phyloP scores from a whole-genome alignment of 2,888 invertebrate species.

The Sabatieria punctata region DNA sequence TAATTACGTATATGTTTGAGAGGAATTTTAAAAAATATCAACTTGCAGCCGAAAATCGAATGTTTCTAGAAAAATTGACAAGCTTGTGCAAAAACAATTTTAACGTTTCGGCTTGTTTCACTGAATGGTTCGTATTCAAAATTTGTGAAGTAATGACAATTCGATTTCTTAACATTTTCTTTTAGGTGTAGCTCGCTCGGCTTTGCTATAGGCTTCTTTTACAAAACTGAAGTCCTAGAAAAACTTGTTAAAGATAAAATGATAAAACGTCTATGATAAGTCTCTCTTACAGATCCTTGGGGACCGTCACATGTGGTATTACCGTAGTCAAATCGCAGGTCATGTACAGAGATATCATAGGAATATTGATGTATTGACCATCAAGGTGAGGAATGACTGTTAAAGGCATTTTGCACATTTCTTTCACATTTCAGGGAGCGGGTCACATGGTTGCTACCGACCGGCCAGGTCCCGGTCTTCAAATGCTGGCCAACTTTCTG shows the following conservation, averaged over 20 bases:
- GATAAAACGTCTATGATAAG: too few species aligned
- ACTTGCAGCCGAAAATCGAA: background rate
- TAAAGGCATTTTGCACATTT: background rate
- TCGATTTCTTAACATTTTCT: too few species aligned
- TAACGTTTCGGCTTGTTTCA: background rate
- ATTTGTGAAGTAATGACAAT: too few species aligned
- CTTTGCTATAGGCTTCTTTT: too few species aligned
- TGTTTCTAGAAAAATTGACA: background rate
- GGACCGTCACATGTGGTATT: background rate
- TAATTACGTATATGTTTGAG: too few species aligned
- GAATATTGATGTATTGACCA: background rate
- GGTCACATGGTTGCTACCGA: constrained; percentile 66
- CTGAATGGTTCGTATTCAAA: background rate
- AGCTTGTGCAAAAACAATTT: background rate
- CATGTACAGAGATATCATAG: background rate
- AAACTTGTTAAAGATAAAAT: too few species aligned
- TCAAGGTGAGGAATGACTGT: background rate
- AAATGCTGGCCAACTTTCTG: constrained; percentile 50
- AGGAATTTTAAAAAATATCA: too few species aligned
- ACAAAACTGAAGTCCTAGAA: too few species aligned
- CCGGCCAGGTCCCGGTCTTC: constrained; percentile 57
- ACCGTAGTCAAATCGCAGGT: background rate
- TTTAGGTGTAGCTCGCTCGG: too few species aligned
- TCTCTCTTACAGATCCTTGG: constrained; percentile 4
- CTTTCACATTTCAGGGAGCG: too few species aligned